Percentiles rank a stretch among this genome's conserved stretches.
Conservation (phyloP, 2,888 invertebrate genomes). For the Apotomis capreana region DNA sequence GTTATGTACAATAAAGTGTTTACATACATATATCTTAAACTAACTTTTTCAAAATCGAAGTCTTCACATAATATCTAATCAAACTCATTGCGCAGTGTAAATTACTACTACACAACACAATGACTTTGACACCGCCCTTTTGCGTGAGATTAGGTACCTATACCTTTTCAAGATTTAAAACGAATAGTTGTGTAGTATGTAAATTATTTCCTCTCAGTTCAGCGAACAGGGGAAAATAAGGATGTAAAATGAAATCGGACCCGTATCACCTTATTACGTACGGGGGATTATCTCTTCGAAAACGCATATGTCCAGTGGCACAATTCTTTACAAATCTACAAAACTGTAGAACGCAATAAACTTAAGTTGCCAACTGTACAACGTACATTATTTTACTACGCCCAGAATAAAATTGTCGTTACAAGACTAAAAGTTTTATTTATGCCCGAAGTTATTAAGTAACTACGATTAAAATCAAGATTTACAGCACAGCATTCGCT, state of each 20-base stretch:
- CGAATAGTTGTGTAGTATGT: not conserved
- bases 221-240: constrained; percentile 36
- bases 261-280: constrained; percentile 46
- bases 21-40: too few species aligned
- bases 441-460: not conserved
- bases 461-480: not conserved
- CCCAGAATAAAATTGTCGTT: not conserved
- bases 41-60: too few species aligned
- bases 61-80: too few species aligned
- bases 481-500: not conserved
- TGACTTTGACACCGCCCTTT: too few species aligned
- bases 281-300: constrained; percentile 44
- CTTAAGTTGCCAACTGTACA: not conserved
- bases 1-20: too few species aligned
- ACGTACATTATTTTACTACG: not conserved
- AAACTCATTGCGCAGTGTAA: too few species aligned
- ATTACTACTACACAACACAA: too few species aligned
- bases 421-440: not conserved
- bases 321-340: not conserved
- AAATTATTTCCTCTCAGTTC: not conserved
- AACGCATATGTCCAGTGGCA: not conserved
- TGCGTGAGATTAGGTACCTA: too few species aligned
- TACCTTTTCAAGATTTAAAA: not conserved
- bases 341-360: not conserved
- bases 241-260: constrained; percentile 39